These are phyloP conservation scores for Sapayoa aenigma DNA, from an alignment of 2,113 vertebrate species.

Conservation along the genomic window DNA sequence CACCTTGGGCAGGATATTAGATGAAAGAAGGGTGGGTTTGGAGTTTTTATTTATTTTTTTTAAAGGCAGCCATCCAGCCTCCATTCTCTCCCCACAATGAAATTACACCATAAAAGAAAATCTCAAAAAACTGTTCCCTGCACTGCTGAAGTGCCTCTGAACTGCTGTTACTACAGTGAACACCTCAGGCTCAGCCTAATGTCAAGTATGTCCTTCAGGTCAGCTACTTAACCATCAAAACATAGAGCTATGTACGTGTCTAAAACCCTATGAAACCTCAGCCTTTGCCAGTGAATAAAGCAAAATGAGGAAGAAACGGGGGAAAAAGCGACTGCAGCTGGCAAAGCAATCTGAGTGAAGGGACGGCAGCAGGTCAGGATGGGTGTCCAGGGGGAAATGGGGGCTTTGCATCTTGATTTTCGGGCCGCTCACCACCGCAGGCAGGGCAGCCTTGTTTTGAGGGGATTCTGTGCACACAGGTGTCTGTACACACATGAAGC, in stretches of 20 bases:
- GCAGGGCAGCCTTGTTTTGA: neutral
- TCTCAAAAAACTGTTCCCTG: neutral
- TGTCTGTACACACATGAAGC: fast-evolving
- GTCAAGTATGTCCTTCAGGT: fast-evolving
- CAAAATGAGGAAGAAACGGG: neutral
- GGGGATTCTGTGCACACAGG: neutral
- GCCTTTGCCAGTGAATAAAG: neutral
- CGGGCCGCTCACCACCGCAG: fast-evolving
- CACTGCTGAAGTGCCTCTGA: neutral
- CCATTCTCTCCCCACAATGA: neutral
- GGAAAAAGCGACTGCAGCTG: fast-evolving
- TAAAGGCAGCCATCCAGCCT: neutral
- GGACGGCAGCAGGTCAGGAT: neutral
- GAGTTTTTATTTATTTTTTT: neutral
- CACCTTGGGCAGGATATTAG: neutral
- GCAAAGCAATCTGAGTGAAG: neutral
- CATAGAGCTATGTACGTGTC: fast-evolving
- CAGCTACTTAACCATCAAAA: fast-evolving
- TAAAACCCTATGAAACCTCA: fast-evolving
- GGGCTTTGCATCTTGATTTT: neutral
- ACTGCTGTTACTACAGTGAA: neutral
- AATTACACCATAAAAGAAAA: neutral
- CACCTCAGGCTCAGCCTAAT: fast-evolving
- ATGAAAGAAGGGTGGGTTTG: no score
- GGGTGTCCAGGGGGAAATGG: neutral